Conservation (phyloP, 2,797 vertebrate species). For the Acipenser oxyrinchus region DNA sequence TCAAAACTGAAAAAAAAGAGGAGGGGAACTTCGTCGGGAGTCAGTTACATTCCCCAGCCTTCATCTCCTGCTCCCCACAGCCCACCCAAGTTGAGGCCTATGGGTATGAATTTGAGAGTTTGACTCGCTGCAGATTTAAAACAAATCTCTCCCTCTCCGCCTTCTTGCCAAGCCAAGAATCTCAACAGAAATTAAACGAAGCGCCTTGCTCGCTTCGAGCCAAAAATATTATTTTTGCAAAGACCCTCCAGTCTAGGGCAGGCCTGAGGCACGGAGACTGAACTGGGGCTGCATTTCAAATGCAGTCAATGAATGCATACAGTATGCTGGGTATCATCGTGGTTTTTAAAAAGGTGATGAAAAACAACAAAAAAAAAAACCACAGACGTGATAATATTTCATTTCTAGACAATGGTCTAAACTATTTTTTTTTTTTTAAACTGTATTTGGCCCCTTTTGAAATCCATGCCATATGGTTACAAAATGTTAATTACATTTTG, state of each 20-base stretch:
- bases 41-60: conserved; percentile 59
- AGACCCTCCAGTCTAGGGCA: conserved; percentile 6
- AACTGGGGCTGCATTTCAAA: conserved; percentile 40
- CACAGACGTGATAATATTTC: no score
- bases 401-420: no score
- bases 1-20: conserved; percentile 51
- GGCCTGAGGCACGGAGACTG: conserved; percentile 17
- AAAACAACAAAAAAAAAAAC: no score
- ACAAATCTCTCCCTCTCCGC: conserved; percentile 54
- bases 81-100: conserved; percentile 94
- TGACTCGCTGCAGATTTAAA: conserved; percentile 71
- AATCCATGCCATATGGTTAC: no score
- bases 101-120: conserved; percentile 82
- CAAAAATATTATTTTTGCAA: conserved; percentile 59
- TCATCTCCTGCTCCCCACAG: conserved; percentile 58
- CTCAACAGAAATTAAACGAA: conserved; percentile 55
- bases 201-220: conserved; percentile 41
- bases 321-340: conserved; percentile 8
- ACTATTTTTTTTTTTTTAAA: no score
- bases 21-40: conserved; percentile 47
- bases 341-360: no score
- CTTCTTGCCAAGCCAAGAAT: conserved; percentile 44
- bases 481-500: no score
- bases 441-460: no score
- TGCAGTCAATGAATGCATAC: conserved; percentile 32